These are phyloP conservation scores for Neomicropteryx cornuta DNA, from an alignment of 1,140 invertebrate species.

Conservation along the genomic window DNA sequence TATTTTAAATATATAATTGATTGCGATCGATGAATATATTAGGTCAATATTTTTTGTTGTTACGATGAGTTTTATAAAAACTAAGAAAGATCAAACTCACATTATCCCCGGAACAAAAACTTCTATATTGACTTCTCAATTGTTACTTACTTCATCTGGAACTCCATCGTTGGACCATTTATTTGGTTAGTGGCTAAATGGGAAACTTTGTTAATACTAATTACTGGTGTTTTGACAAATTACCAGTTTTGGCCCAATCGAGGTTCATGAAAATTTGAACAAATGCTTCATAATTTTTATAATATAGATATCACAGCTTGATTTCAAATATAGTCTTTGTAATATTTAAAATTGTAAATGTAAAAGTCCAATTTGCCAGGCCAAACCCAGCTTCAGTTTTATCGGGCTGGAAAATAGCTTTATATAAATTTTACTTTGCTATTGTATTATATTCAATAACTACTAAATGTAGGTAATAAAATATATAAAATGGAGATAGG, in stretches of 20 bases:
- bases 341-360: background rate
- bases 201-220: background rate
- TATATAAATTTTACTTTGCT: background rate
- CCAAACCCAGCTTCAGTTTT: background rate
- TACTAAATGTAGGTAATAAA: no score
- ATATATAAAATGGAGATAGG: no score
- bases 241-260: slow-evolving; percentile 18
- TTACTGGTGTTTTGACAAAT: slow-evolving; percentile 8
- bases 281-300: slow-evolving; percentile 44
- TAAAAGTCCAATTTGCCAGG: background rate
- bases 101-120: no score
- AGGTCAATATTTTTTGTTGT: no score
- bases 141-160: no score
- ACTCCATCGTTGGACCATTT: slow-evolving; percentile 56
- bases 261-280: slow-evolving; percentile 47
- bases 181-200: slow-evolving; percentile 36
- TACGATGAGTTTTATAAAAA: no score
- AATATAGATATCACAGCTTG: slow-evolving; percentile 14
- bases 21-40: no score
- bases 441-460: background rate
- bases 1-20: no score
- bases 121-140: no score
- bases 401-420: no score
- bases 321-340: background rate
- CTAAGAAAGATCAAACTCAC: no score